These are phyloP conservation scores for Sipha maydis DNA, from an alignment of 2,888 invertebrate genomes.

Conservation along the genomic window DNA sequence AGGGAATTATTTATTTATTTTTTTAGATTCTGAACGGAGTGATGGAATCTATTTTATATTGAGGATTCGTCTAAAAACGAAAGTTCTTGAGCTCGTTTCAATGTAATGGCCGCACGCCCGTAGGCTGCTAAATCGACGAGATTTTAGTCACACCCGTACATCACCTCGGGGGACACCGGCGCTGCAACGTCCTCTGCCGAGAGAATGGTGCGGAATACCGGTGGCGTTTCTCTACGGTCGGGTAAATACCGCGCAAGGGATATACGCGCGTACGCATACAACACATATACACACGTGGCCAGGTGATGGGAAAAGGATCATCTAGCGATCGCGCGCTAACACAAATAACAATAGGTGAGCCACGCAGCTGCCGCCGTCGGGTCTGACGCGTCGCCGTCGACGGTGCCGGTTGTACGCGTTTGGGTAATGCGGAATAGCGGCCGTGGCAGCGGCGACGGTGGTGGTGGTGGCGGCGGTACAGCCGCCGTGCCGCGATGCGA, in stretches of 20 bases:
- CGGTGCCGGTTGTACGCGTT: background rate
- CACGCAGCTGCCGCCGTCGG: conserved; percentile 55
- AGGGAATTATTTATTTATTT: too few relatives aligned
- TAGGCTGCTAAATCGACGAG: too few relatives aligned
- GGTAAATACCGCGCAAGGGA: conserved; percentile 39
- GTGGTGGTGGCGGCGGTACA: conserved; percentile 11
- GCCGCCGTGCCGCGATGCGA: conserved; percentile 38
- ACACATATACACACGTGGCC: conserved; percentile 9
- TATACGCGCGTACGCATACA: background rate
- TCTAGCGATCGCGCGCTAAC: conserved; percentile 55
- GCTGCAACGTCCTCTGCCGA: background rate
- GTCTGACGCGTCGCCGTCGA: conserved; percentile 51
- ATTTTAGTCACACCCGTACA: too few relatives aligned
- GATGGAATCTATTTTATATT: too few relatives aligned
- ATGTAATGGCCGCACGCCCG: too few relatives aligned
- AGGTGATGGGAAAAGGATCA: conserved; percentile 57
- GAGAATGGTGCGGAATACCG: conserved; percentile 27
- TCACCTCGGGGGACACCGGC: too few relatives aligned
- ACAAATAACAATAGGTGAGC: conserved; percentile 43
- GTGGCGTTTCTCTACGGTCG: conserved; percentile 31
- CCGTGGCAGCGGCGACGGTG: background rate
- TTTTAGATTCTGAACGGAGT: too few relatives aligned
- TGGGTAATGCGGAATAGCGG: background rate
- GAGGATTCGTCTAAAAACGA: too few relatives aligned
- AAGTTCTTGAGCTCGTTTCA: too few relatives aligned